These are phyloP conservation scores for Amazona guildingii DNA, from an alignment of 2,113 vertebrate genomes.

Conservation along the genomic window DNA sequence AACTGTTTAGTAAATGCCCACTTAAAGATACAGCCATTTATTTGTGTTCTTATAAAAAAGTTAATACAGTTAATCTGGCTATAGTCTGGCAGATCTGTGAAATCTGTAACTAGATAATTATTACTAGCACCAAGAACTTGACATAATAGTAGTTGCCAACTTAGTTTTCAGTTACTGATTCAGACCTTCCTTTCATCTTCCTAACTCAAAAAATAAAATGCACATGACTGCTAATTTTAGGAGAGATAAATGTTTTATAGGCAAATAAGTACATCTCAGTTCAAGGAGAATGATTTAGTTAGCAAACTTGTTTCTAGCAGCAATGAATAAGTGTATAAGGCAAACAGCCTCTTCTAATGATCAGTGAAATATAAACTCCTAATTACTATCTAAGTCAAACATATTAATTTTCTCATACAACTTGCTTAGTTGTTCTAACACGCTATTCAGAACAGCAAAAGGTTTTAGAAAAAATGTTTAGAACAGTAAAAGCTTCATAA, in stretches of 20 bases:
- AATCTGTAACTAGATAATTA: background rate
- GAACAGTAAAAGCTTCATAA: background rate
- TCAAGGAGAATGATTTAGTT: background rate
- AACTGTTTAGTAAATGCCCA: background rate
- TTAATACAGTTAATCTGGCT: background rate
- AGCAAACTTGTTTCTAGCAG: background rate
- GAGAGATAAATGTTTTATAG: background rate
- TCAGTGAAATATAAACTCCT: background rate
- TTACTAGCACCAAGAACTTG: background rate
- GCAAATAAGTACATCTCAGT: background rate
- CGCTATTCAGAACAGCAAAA: background rate
- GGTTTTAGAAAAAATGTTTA: background rate
- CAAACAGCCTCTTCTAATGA: background rate
- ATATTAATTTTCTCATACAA: background rate
- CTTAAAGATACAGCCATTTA: background rate
- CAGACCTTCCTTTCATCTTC: background rate
- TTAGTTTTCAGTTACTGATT: background rate
- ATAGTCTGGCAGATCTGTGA: background rate
- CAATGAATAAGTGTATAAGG: background rate
- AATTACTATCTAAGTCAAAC: background rate
- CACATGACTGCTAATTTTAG: background rate
- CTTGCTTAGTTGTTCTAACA: background rate
- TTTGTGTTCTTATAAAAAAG: background rate
- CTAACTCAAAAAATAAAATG: background rate
- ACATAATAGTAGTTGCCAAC: background rate